These are phyloP conservation scores for Drosophila kurseongensis DNA, from an alignment of 1,140 invertebrate species.

Conservation along the genomic window DNA sequence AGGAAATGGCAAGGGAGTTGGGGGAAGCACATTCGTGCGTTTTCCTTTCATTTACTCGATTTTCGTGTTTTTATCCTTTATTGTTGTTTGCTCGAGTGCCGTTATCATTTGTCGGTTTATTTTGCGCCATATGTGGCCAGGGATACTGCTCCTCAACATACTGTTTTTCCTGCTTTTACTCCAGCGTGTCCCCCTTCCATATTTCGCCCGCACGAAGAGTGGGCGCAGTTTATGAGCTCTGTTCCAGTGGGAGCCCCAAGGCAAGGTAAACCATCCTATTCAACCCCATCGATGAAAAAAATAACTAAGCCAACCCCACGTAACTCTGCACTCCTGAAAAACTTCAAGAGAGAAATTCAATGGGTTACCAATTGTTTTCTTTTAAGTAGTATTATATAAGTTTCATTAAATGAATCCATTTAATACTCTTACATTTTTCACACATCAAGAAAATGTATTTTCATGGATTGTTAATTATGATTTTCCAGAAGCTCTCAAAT, in stretches of 20 bases:
- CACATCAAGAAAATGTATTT: no score
- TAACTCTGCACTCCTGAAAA: constrained; percentile 7
- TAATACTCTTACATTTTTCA: no score
- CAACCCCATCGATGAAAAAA: constrained; percentile 17
- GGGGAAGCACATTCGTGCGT: constrained; percentile 34
- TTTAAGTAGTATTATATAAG: no score
- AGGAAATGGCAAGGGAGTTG: neutral
- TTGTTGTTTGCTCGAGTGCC: constrained; percentile 81
- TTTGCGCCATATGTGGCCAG: constrained; percentile 68
- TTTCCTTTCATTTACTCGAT: constrained; percentile 78
- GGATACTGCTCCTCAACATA: neutral
- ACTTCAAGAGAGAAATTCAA: no score
- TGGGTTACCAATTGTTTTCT: no score
- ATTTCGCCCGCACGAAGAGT: constrained; percentile 2
- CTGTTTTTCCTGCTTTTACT: neutral
- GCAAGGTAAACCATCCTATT: constrained; percentile 17
- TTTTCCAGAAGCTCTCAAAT: no score
- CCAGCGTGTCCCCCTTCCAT: neutral
- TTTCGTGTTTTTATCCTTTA: constrained; percentile 76
- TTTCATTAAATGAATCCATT: no score
- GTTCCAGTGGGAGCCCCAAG: constrained; percentile 36
- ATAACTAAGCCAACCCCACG: constrained; percentile 6
- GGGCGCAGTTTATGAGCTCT: constrained; percentile 51
- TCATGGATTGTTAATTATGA: no score
- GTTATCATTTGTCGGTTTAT: constrained; percentile 80